Base-by-base conservation (phyloP, 2,888 invertebrate species). In the Eugnorisma glareosa region DNA sequence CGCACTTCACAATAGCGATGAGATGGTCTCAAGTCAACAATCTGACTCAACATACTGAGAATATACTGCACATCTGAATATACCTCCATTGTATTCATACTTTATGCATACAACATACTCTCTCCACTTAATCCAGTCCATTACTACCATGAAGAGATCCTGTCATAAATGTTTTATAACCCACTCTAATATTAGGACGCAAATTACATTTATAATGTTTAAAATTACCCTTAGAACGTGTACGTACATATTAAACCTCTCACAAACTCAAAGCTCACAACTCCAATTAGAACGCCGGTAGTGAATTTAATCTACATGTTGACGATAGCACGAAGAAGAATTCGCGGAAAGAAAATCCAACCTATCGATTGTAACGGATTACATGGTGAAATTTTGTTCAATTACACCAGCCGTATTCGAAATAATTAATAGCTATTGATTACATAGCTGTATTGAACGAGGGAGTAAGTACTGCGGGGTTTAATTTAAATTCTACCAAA, bases 401-500 rank as follows among this genome's bases (percentile, higher is more conserved):
- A 83, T 86, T 83, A 82, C 80, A 81, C 78, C 81, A 75, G 64
- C 76, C 73, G 61, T 57, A 68, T 69, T 77, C 37, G 67, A 70
- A 86, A 89, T 89, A 89, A 89, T 89, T 88, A 86, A 88, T 83
- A 80, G 76, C 40, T 83, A 83, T 89, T 79, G 88, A 88, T 86
- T 86, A 82, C 72, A 57, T 40, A 48, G 75, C 67, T 63, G 31
- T 81, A 74, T 77, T 82, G 63, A 72, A 77, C 68, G 77, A 59
- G 57, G 35, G 28, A 70, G 73, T 64, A 73, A 69, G 76, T 79
- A 83, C 72, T 70, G 66, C 24, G 75, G 51, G 48, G 67, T 86
- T 79, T 81, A 81, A 92, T 90, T 92, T 90, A 90, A 91, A 91
- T 92, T 91, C 88, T 78, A 88, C 87, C 88, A 85, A 90, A 90